Base-by-base conservation (phyloP, 2,888 invertebrate genomes). In the Antheraea yamamai region DNA sequence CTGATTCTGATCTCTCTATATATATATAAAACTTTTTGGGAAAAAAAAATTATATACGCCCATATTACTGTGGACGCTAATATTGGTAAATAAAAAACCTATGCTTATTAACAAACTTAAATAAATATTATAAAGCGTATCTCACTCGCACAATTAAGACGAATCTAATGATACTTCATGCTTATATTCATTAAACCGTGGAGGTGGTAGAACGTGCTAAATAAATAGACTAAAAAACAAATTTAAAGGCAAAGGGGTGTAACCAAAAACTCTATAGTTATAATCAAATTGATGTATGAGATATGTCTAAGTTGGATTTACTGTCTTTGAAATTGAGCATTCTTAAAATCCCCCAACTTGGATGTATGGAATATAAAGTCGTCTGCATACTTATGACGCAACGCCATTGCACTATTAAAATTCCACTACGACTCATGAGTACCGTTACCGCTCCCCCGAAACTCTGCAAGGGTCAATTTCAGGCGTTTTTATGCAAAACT, bases 401-500 rank as follows among this genome's bases (percentile, higher is more conserved):
- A 18, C 85, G 86, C 81, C 18, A 66, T 68, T 85, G 85, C 81
- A 88, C 89, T 87, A 91, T 91, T 91, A 90, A 92, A 89, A 92
- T 92, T 91, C 91, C 86, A 39, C 39, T n/a, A 35, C 74, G 47
- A 73, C 14, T 73, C 73, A 68, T 20, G 76, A 70, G 76, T 75
- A 75, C 73, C 74, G 55, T 61, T 75, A 74, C 75, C 75, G 55
- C 35, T 68, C 23, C 72, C 66, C 72, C 75, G 73, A 75, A 78
- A 81, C 77, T 79, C 77, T 73, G 71, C 14, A 79, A 47, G 76
- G 75, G 79, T 75, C 79, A 76, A 39, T 73, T 68, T 71, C 12
- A 52, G 61, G 78, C 82, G 84, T 88, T 89, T 91, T 92, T 92
- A 92, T 92, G 92, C 92, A 91, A 92, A 92, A 91, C 86, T 84